phyloP scores from a whole-genome alignment of 2,888 invertebrate genomes.

The Nephrotoma guestfalica region DNA sequence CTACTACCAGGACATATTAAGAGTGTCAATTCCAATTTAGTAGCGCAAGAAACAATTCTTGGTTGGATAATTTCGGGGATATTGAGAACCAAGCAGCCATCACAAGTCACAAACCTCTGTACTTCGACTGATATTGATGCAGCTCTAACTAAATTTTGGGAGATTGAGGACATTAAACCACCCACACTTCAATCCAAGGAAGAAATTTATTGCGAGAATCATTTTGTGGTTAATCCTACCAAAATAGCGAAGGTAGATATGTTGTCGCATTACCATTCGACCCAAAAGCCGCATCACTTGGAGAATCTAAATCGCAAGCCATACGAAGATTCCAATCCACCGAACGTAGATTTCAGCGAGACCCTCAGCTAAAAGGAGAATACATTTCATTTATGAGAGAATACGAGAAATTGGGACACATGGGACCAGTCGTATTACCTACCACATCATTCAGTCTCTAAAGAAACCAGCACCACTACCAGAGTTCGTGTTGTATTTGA shows the following conservation, averaged over 20 bases:
- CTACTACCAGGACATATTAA: neutral
- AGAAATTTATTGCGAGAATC: neutral
- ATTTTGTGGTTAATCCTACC: neutral
- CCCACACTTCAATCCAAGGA: neutral
- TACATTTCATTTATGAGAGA: neutral
- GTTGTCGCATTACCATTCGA: neutral
- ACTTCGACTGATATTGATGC: too few relatives aligned
- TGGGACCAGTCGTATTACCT: neutral
- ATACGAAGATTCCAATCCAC: neutral
- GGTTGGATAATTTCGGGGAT: neutral
- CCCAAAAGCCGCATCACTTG: neutral
- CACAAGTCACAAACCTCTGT: too few relatives aligned
- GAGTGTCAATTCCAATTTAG: neutral
- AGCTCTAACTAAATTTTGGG: neutral
- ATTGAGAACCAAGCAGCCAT: neutral
- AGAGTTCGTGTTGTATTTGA: neutral
- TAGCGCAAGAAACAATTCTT: neutral
- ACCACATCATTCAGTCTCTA: neutral
- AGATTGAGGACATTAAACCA: neutral
- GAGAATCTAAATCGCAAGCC: neutral
- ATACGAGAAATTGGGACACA: neutral
- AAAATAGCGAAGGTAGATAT: neutral
- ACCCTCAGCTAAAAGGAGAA: neutral
- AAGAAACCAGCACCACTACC: neutral
- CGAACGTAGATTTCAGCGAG: too few relatives aligned